phyloP scores from a whole-genome alignment of 2,797 vertebrate species.

The Manis pentadactyla region DNA sequence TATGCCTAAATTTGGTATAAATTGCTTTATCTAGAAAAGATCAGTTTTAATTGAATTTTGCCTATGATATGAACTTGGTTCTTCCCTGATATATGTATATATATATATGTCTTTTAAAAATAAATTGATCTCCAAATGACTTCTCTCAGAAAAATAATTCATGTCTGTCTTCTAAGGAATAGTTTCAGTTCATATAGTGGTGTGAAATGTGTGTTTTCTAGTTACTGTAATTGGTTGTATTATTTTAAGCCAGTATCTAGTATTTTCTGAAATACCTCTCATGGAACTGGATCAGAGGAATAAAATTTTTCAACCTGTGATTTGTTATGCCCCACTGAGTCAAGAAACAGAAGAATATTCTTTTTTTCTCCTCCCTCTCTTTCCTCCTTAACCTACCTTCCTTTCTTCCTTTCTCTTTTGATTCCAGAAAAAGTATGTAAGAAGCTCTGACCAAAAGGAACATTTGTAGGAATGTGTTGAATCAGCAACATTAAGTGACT shows the following conservation, averaged over 20 bases:
- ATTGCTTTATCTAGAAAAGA: neutral
- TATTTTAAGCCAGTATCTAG: conserved; percentile 32
- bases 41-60: neutral
- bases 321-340: neutral
- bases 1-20: conserved; percentile 37
- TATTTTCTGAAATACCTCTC: conserved; percentile 51
- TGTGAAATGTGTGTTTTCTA: conserved; percentile 3
- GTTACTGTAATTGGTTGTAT: neutral
- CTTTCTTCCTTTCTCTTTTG: neutral
- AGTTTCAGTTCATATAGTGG: conserved; percentile 42
- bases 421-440: conserved; percentile 22
- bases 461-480: neutral
- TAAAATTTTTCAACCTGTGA: conserved; percentile 56
- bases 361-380: too few species aligned
- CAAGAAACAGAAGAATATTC: neutral
- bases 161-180: conserved; percentile 12
- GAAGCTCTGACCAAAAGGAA: neutral
- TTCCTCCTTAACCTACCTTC: too few species aligned
- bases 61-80: neutral
- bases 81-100: neutral
- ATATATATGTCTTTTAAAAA: neutral
- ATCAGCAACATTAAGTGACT: neutral
- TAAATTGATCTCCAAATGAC: conserved; percentile 7
- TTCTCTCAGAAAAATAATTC: conserved; percentile 38
- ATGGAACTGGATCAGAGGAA: conserved; percentile 43